These are phyloP conservation scores for Olivierus martensii DNA, from an alignment of 1,140 invertebrate genomes.

Conservation along the genomic window DNA sequence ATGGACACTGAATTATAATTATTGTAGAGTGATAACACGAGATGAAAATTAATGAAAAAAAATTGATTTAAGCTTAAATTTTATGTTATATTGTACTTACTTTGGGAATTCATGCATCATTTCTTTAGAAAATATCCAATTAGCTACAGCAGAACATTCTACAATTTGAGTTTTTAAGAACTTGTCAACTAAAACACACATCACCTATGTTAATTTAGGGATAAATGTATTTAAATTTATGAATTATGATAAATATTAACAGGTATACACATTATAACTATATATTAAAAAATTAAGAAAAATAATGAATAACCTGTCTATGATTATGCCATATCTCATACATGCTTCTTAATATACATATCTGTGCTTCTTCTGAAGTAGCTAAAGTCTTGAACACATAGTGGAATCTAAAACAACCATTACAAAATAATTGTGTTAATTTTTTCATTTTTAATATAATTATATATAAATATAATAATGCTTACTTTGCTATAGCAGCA, in stretches of 20 bases:
- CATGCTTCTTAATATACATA: conserved; percentile 82
- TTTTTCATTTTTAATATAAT: background rate
- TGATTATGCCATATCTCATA: conserved; percentile 89
- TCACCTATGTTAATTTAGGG: conserved; percentile 53
- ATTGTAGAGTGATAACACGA: too few species aligned
- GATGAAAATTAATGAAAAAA: conserved; percentile 2
- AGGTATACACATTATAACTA: background rate
- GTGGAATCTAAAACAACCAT: conserved; percentile 48
- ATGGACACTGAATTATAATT: too few species aligned
- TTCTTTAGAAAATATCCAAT: conserved; percentile 97
- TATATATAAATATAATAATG: background rate
- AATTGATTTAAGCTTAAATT: background rate
- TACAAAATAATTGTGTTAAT: conserved; percentile 2
- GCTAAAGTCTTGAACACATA: conserved; percentile 83
- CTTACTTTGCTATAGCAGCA: conserved; percentile 81
- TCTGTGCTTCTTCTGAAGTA: conserved; percentile 89
- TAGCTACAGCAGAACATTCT: conserved; percentile 90
- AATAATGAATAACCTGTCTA: conserved; percentile 47
- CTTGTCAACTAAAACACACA: conserved; percentile 91
- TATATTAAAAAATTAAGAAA: background rate
- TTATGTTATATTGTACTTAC: conserved; percentile 29
- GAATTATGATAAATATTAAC: conserved; percentile 11
- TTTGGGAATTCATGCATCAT: conserved; percentile 89
- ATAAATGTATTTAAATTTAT: conserved; percentile 9
- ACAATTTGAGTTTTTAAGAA: conserved; percentile 94